A percentile compares a stretch with the other conserved stretches of the same genome.
Evolutionary conservation across 2,888 invertebrate genomes (phyloP).

Genomic region (Dinocampus coccinellae): DNA sequence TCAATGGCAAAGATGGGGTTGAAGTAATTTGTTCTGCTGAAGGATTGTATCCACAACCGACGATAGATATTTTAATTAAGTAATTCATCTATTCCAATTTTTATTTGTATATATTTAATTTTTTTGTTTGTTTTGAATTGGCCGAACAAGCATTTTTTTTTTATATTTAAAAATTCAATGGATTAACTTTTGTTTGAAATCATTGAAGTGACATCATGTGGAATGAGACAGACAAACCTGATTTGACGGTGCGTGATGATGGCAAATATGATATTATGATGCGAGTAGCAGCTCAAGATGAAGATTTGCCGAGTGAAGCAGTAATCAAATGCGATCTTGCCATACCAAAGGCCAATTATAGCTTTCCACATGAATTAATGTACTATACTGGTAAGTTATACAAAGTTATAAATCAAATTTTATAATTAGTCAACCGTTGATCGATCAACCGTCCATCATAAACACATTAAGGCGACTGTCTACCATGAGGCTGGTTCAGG

Average conservation of each 20-base stretch:
- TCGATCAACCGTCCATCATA: no score
- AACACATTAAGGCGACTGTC: no score
- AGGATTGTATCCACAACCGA: conserved; percentile 64
- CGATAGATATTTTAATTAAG: conserved; percentile 63
- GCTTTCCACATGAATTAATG: conserved; percentile 57
- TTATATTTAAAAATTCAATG: background rate
- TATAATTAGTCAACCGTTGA: no score
- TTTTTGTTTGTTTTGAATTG: background rate
- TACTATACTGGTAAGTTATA: conserved; percentile 62
- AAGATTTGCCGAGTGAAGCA: conserved; percentile 56
- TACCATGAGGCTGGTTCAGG: no score
- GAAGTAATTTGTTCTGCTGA: conserved; percentile 62
- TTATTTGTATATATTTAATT: background rate
- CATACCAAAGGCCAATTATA: conserved; percentile 62
- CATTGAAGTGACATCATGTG: conserved; percentile 52
- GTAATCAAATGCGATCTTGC: conserved; percentile 61
- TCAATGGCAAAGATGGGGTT: conserved; percentile 57
- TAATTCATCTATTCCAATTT: conserved; percentile 51
- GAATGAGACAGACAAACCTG: conserved; percentile 51
- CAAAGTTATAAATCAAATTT: background rate
- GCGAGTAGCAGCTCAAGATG: conserved; percentile 59
- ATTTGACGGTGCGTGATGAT: conserved; percentile 54
- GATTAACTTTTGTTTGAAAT: background rate
- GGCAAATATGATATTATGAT: conserved; percentile 59
- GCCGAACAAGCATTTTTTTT: background rate